These are phyloP conservation scores for Grantiella picta DNA, from an alignment of 2,113 vertebrate genomes.

Conservation along the genomic window DNA sequence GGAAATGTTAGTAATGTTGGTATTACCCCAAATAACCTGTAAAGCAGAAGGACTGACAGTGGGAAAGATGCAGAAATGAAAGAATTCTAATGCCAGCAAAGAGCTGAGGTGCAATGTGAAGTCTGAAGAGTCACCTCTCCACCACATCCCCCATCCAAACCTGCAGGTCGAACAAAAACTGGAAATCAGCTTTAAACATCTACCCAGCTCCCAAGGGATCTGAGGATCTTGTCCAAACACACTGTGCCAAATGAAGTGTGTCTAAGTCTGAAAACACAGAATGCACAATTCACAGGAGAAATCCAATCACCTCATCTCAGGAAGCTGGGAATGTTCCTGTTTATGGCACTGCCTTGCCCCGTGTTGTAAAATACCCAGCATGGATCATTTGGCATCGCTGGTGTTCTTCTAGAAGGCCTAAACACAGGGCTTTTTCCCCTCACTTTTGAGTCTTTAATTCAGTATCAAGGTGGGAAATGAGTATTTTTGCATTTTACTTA, in stretches of 20 bases:
- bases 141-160: neutral
- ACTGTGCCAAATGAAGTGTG: rapidly evolving
- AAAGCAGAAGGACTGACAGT: neutral
- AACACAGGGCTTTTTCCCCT: neutral
- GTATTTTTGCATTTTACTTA: constrained; percentile 12
- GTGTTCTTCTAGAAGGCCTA: neutral
- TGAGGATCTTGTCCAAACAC: neutral
- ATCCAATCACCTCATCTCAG: neutral
- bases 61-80: neutral
- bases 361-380: neutral
- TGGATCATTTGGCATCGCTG: neutral
- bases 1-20: neutral
- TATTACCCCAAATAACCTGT: neutral
- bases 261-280: neutral
- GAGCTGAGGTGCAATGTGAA: neutral
- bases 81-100: neutral
- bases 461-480: neutral
- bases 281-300: neutral
- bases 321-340: neutral
- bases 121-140: neutral
- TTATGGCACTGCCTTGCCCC: neutral
- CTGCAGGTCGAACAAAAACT: neutral
- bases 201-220: neutral
- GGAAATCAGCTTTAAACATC: neutral
- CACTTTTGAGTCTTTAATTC: neutral